phyloP scores from a whole-genome alignment of 2,113 vertebrate genomes.

The Nettapus auritus region DNA sequence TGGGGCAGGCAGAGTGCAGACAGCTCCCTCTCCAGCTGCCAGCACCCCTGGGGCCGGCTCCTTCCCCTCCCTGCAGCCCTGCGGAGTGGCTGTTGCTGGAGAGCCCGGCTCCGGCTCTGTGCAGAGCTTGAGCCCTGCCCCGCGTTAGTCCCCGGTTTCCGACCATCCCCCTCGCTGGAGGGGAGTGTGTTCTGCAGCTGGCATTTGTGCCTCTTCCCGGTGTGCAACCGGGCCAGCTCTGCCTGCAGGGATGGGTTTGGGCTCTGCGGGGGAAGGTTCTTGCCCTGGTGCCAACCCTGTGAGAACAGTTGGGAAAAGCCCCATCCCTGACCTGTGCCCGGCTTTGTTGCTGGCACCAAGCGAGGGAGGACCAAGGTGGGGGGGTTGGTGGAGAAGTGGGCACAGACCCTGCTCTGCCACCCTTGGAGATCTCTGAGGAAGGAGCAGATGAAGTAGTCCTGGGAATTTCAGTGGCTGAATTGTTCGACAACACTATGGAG shows the following conservation, averaged over 20 bases:
- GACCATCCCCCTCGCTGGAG: neutral
- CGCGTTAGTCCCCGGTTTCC: neutral
- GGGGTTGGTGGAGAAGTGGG: neutral
- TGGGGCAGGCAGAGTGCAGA: neutral
- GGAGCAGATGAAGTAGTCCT: neutral
- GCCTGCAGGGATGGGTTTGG: neutral
- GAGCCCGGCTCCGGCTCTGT: neutral
- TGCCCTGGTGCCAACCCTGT: neutral
- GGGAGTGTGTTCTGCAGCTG: neutral
- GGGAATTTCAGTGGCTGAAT: neutral
- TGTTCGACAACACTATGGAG: neutral
- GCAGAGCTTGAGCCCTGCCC: neutral
- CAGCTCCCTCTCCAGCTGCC: neutral
- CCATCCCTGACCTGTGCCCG: fast-evolving
- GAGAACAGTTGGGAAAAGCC: no score
- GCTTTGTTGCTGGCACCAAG: neutral
- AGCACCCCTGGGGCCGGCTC: fast-evolving
- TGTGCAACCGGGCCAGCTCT: no score
- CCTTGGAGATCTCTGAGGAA: neutral
- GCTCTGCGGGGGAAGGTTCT: neutral
- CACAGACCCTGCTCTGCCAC: fast-evolving
- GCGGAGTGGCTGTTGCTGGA: fast-evolving
- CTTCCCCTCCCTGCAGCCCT: neutral
- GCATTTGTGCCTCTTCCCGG: neutral
- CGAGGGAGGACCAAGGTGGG: neutral